Evolutionary conservation across 2,113 vertebrate species (phyloP).

Genomic region (Atherinomorus stipes): DNA sequence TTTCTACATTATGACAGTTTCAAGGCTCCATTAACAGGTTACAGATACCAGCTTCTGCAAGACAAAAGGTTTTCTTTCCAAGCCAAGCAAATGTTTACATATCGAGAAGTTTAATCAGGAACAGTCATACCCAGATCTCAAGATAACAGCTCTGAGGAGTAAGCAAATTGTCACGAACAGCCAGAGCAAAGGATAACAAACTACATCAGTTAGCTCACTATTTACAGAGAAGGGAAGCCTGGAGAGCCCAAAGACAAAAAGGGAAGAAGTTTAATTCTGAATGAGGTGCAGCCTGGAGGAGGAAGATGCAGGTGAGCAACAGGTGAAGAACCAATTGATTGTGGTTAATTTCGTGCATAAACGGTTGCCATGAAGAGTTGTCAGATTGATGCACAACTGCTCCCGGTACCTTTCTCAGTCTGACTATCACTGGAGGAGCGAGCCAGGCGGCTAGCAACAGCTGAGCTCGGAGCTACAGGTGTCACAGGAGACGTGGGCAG

Average conservation of each 20-base stretch:
- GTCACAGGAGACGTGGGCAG: constrained; percentile 84
- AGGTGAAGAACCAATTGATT: constrained; percentile 14
- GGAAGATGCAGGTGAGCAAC: constrained; percentile 43
- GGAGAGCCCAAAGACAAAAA: constrained; percentile 10
- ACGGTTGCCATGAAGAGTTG: constrained; percentile 9
- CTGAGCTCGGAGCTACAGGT: constrained; percentile 89
- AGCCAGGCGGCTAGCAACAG: constrained; percentile 91
- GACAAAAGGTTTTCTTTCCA: constrained; percentile 35
- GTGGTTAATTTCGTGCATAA: constrained; percentile 39
- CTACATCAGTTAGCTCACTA: constrained; percentile 20
- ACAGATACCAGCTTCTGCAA: neutral
- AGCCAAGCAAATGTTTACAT: constrained; percentile 28
- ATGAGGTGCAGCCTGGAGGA: constrained; percentile 34
- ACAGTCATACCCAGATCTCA: constrained; percentile 8
- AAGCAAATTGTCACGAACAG: constrained; percentile 4
- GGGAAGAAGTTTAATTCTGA: constrained; percentile 48
- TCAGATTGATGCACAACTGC: constrained; percentile 14
- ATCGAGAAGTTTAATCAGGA: constrained; percentile 26
- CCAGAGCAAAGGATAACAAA: constrained; percentile 27
- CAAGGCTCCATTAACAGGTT: neutral
- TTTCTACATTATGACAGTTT: constrained; percentile 26
- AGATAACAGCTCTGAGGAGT: neutral
- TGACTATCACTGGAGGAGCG: constrained; percentile 89
- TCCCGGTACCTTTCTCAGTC: constrained; percentile 90
- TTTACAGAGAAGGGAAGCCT: constrained; percentile 14